Conservation (phyloP, 2,797 vertebrate species). For the Serranus cabrilla region DNA sequence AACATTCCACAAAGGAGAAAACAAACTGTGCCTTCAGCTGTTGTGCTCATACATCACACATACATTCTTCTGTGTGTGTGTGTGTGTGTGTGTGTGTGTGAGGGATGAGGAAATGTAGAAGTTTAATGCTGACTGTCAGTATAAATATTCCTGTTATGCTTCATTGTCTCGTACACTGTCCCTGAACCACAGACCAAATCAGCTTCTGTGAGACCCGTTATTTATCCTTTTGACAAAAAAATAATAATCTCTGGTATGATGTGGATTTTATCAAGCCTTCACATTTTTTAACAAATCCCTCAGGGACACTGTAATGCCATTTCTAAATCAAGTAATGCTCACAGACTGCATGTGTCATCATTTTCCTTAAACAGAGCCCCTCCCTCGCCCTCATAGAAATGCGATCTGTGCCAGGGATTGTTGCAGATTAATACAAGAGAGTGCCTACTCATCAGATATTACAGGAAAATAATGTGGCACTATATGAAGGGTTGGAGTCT, state of each 20-base stretch:
- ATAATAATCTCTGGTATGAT: not conserved
- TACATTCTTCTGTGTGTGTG: not conserved
- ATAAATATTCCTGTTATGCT: constrained; percentile 64
- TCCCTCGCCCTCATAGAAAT: constrained; percentile 40
- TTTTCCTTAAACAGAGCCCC: constrained; percentile 45
- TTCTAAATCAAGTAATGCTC: constrained; percentile 46
- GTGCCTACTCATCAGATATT: constrained; percentile 54
- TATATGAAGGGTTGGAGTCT: constrained; percentile 34
- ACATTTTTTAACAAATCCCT: constrained; percentile 4
- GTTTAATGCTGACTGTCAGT: constrained; percentile 24
- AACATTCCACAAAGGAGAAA: constrained; percentile 22
- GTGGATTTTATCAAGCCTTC: constrained; percentile 14
- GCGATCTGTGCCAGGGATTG: constrained; percentile 45
- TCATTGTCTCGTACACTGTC: constrained; percentile 29
- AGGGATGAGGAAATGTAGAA: not conserved
- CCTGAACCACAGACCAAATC: constrained; percentile 40
- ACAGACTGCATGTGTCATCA: constrained; percentile 56
- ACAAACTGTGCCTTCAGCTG: constrained; percentile 3
- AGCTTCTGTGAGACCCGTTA: constrained; percentile 2
- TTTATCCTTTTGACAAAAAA: constrained; percentile 4
- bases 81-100: not conserved
- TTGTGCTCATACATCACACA: constrained; percentile 10
- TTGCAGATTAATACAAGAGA: constrained; percentile 61
- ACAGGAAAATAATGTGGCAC: constrained; percentile 38
- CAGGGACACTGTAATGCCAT: constrained; percentile 27